A percentile compares a stretch with the other conserved stretches of the same genome.
These are phyloP conservation scores for Tuberolachnus salignus DNA, from an alignment of 2,888 invertebrate species.

Conservation along the genomic window DNA sequence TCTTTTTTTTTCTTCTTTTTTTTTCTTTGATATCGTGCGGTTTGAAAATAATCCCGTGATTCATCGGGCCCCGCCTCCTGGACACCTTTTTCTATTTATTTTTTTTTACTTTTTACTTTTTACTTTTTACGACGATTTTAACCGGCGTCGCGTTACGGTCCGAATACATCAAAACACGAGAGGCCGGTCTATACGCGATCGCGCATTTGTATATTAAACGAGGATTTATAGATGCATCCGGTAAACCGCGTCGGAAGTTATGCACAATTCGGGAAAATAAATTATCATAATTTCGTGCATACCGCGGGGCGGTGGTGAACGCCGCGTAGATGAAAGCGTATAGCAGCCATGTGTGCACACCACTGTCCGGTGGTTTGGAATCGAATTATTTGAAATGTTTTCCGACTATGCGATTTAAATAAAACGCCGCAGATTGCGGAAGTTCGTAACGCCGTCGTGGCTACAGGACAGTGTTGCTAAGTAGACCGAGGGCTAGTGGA, in stretches of 20 bases:
- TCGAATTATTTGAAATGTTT: no score
- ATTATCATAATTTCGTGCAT: not conserved
- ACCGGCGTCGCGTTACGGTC: constrained; percentile 22
- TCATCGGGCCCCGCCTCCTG: constrained; percentile 10
- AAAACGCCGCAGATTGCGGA: no score
- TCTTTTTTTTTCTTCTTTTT: not conserved
- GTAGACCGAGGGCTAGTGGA: no score
- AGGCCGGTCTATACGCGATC: not conserved
- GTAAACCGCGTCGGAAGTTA: constrained; percentile 21
- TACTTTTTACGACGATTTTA: constrained; percentile 21
- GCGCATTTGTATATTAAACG: not conserved
- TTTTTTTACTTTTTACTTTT: no score
- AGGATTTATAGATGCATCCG: constrained; percentile 16
- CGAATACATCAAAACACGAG: constrained; percentile 11
- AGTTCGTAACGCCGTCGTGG: no score
- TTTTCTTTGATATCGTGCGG: constrained; percentile 25
- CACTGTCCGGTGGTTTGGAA: no score
- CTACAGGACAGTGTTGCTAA: no score
- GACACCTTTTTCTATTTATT: not conserved
- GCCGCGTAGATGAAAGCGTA: no score
- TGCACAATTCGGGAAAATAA: not conserved
- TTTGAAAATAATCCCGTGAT: constrained; percentile 48
- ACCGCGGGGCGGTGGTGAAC: no score
- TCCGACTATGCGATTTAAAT: no score
- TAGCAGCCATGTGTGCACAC: no score